Evolutionary conservation across 2,888 invertebrate genomes (phyloP), one percentile per base, ranked within the genome.

Genomic region (Phyllotreta cruciferae): DNA sequence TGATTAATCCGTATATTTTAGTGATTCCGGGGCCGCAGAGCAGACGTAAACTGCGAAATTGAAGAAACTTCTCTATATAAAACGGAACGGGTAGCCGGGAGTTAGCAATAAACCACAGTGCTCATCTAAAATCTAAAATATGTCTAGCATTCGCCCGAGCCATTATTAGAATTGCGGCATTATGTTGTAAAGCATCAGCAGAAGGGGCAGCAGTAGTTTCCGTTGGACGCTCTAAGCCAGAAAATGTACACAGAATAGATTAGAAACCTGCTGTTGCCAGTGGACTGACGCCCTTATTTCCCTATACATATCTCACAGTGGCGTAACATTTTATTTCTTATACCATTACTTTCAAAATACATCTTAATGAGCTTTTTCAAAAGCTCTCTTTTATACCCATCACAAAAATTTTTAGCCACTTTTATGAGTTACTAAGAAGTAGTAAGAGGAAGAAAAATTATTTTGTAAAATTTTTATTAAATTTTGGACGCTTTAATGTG

Each of bases 81-180:
- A 24, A 41, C 39, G 47, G 60, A 66, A 60, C 49, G 42, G n/a
- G 55, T 45, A 10, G 56, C 52, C 49, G 14, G 49, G 61, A 60
- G 62, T 63, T 39, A 60, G 66, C 56, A 52, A 62, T 66, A 67
- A 67, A 70, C 70, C 70, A 63, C 67, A 67, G 36, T 63, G 56
- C 66, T 68, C 67, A 57, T 64, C 68, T 71, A 65, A 71, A 71
- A 71, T 72, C 70, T 70, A 67, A 73, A 71, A 71, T 72, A 71
- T 71, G 71, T 73, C 70, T 71, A 72, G 68, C 63, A 71, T 72
- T 71, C 69, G 70, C 71, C 64, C 53, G 47, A 61, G 68, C 70
- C 69, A 72, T 71, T 74, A 75, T 74, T 75, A 75, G 73, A 73
- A 70, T 69, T 72, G 72, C 68, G 70, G 74, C 72, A 71, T 74